Percentiles rank a stretch among this genome's conserved stretches.
Conservation (phyloP, 2,797 vertebrate species). For the Crenichthys baileyi region DNA sequence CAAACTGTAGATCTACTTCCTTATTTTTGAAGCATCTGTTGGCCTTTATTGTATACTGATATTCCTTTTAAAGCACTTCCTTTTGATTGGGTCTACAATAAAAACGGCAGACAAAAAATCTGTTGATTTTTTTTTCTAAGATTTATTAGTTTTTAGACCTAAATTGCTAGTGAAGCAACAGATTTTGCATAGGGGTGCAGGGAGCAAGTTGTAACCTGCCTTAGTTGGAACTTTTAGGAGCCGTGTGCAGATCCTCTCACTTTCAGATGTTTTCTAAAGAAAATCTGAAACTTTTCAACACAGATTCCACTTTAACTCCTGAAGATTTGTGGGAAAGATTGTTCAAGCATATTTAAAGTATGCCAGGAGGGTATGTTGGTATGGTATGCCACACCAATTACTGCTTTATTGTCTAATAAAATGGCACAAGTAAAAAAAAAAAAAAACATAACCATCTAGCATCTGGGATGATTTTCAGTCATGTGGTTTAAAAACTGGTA, state of each 20-base stretch:
- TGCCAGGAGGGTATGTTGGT: too few species aligned
- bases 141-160: neutral
- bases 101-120: neutral
- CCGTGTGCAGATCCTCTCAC: neutral
- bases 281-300: neutral
- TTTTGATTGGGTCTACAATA: neutral
- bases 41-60: neutral
- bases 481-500: too few species aligned
- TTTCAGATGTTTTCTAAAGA: neutral
- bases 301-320: neutral
- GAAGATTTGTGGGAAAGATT: neutral
- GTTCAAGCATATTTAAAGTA: neutral
- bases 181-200: neutral
- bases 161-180: neutral
- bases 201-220: neutral
- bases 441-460: too few species aligned
- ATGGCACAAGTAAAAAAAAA: neutral
- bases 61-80: neutral
- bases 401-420: neutral
- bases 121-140: neutral
- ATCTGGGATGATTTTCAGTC: too few species aligned
- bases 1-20: neutral
- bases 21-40: neutral
- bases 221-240: neutral
- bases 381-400: neutral